Percentiles rank a stretch among this genome's conserved stretches.
Conservation (phyloP, 2,888 invertebrate genomes). For the Leptopilina drosophilae region DNA sequence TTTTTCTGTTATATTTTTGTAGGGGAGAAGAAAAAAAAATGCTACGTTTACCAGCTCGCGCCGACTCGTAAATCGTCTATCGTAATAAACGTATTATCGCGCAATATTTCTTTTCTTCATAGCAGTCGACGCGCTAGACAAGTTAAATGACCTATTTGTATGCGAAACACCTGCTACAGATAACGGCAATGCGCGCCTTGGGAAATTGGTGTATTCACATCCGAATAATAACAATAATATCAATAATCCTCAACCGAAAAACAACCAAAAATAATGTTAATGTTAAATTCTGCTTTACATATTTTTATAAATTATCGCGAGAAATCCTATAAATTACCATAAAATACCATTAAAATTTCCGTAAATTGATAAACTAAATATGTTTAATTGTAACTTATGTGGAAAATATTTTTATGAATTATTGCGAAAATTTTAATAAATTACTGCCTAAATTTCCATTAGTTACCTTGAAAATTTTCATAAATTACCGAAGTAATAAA, state of each 20-base stretch:
- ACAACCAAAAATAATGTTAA: no score
- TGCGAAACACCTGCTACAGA: slow-evolving; percentile 52
- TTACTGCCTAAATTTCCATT: no score
- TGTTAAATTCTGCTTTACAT: no score
- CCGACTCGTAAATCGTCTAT: slow-evolving; percentile 48
- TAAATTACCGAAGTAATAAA: no score
- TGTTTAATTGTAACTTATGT: no score
- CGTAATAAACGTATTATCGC: slow-evolving; percentile 53
- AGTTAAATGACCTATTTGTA: slow-evolving; percentile 52
- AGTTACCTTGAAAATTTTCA: no score
- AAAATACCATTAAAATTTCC: no score
- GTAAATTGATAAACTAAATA: no score
- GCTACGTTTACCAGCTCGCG: slow-evolving; percentile 41
- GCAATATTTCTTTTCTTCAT: slow-evolving; percentile 36
- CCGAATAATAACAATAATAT: slow-evolving; percentile 17
- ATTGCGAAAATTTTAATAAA: no score
- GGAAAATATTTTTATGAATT: no score
- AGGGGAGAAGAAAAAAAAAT: slow-evolving; percentile 36
- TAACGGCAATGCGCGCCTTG: slow-evolving; percentile 46
- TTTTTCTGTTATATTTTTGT: not conserved
- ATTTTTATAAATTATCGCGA: no score
- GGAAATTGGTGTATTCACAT: slow-evolving; percentile 48
- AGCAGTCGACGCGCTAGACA: slow-evolving; percentile 45
- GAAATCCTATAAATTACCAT: no score
- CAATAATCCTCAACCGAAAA: not conserved